Conservation (phyloP, 2,113 vertebrate species). For the Trichechus manatus region DNA sequence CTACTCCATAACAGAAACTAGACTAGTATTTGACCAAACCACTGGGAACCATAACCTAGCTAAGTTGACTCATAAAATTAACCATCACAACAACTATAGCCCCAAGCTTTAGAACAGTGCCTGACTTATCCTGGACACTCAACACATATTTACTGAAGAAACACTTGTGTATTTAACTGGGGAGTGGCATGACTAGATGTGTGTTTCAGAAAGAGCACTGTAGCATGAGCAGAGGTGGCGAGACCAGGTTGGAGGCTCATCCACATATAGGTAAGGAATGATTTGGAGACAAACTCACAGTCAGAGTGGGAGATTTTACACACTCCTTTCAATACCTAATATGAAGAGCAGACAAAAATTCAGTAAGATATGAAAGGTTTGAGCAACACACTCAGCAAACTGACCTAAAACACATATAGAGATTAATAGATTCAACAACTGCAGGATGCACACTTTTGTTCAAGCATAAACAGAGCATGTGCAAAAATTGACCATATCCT, state of each 20-base stretch:
- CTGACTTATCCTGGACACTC: background rate
- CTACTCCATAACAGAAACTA: background rate
- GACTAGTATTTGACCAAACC: background rate
- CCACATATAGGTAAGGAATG: rapidly evolving
- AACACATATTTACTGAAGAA: background rate
- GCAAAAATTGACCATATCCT: too few species aligned
- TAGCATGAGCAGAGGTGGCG: background rate
- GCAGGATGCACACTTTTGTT: background rate
- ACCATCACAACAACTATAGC: too few species aligned
- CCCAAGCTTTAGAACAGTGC: background rate
- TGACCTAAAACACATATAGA: background rate
- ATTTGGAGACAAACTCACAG: background rate
- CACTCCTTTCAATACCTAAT: background rate
- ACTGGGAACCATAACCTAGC: too few species aligned
- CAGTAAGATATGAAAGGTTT: background rate
- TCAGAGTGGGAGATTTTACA: background rate
- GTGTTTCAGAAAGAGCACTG: too few species aligned
- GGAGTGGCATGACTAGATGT: too few species aligned
- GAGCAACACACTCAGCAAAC: background rate
- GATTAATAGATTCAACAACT: background rate
- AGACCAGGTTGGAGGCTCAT: too few species aligned
- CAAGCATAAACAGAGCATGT: background rate
- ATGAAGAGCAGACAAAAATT: background rate
- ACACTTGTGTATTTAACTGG: too few species aligned
- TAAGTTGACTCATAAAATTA: background rate